A percentile compares a stretch with the other conserved stretches of the same genome.
These are phyloP conservation scores for Myodes glareolus DNA, from an alignment of 2,113 vertebrate genomes.

Conservation along the genomic window DNA sequence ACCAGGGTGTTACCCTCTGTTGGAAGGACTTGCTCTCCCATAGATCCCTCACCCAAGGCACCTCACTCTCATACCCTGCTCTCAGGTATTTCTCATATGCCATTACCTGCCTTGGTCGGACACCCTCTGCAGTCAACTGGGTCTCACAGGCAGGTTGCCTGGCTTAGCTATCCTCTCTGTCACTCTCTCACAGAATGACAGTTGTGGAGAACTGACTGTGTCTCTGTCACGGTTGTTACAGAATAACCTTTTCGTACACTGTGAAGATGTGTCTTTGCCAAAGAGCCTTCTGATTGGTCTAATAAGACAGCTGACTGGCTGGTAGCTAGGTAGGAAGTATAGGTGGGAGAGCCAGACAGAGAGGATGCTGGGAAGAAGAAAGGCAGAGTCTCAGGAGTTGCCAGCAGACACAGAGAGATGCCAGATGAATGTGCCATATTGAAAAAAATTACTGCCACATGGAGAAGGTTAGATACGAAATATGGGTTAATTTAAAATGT, in stretches of 20 bases:
- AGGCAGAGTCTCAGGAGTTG: neutral
- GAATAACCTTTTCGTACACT: neutral
- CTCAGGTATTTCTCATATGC: neutral
- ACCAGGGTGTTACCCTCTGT: neutral
- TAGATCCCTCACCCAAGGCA: neutral
- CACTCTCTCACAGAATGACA: neutral
- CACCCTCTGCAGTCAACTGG: accelerated
- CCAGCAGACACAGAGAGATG: neutral
- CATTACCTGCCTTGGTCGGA: accelerated
- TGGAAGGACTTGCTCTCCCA: neutral
- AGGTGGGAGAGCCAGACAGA: neutral
- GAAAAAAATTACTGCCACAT: neutral
- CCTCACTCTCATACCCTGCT: neutral
- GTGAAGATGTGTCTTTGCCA: neutral
- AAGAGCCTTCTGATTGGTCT: neutral
- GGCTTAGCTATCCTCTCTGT: accelerated
- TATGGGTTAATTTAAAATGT: neutral
- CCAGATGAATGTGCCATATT: neutral
- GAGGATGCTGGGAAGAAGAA: neutral
- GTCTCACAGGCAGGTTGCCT: neutral
- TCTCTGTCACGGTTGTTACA: neutral
- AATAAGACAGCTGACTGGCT: neutral
- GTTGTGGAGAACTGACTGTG: neutral
- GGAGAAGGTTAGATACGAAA: neutral
- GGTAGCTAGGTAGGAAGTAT: neutral